Percentiles rank a stretch among this genome's conserved stretches.
Conservation (phyloP, 2,888 invertebrate genomes). For the Blastobasis adustella region DNA sequence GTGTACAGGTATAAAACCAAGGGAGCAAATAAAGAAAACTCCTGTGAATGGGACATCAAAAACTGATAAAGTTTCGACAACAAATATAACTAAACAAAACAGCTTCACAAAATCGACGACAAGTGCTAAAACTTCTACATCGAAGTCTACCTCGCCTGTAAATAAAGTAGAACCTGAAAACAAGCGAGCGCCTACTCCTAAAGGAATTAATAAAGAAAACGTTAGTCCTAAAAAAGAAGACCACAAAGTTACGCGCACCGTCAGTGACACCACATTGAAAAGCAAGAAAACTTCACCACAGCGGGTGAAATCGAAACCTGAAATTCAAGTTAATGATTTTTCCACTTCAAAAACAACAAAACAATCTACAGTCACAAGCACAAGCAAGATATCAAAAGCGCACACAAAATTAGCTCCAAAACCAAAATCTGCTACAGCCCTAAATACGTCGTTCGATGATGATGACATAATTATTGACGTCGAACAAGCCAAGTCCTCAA, state of each 20-base stretch:
- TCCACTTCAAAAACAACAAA: conserved; percentile 38
- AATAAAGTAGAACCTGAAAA: conserved; percentile 43
- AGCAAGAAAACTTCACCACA: conserved; percentile 56
- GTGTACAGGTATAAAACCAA: conserved; percentile 40
- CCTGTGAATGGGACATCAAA: conserved; percentile 33
- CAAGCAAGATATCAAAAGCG: conserved; percentile 16
- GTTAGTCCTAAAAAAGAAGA: conserved; percentile 56
- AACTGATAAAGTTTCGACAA: conserved; percentile 42
- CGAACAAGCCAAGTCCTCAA: conserved; percentile 82
- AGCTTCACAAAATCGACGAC: conserved; percentile 33
- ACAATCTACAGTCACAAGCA: conserved; percentile 22
- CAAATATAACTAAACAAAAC: conserved; percentile 38
- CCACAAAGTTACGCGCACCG: conserved; percentile 67
- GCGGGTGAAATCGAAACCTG: conserved; percentile 64
- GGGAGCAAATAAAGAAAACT: conserved; percentile 46
- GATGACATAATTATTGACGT: conserved; percentile 80
- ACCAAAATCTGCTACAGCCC: conserved; percentile 65
- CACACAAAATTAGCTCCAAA: conserved; percentile 50
- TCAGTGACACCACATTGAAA: conserved; percentile 75
- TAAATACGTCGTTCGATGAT: conserved; percentile 70
- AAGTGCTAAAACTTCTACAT: conserved; percentile 26
- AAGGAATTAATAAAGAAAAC: conserved; percentile 45
- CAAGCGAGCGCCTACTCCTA: conserved; percentile 42
- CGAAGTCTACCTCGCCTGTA: conserved; percentile 20
- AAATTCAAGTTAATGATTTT: conserved; percentile 59